phyloP scores from a whole-genome alignment of 2,888 invertebrate species.

The Caprella mutica region DNA sequence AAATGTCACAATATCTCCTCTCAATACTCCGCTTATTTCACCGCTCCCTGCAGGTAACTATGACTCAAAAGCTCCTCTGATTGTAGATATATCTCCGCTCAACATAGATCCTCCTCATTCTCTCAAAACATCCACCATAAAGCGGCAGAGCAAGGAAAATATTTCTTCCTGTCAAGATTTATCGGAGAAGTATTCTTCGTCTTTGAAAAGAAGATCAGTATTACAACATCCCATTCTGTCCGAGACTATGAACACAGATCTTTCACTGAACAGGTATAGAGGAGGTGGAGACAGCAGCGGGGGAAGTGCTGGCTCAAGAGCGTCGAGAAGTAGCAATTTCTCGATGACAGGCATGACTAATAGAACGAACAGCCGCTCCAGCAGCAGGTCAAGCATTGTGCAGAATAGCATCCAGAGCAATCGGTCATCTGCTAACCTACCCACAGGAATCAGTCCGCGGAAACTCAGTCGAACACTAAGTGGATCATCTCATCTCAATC shows the following conservation, averaged over 20 bases:
- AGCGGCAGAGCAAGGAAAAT: background rate
- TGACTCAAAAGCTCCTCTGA: background rate
- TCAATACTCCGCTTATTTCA: background rate
- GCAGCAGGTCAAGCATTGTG: constrained; percentile 3
- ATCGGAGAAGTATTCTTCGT: constrained; percentile 1
- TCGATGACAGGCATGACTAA: constrained; percentile 2
- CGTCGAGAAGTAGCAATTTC: background rate
- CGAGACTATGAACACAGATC: constrained; percentile 8
- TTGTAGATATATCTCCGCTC: constrained; percentile 7
- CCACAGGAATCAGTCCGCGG: background rate
- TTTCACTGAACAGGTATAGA: background rate
- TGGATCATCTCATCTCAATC: background rate
- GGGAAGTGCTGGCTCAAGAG: background rate
- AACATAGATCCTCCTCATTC: constrained; percentile 3
- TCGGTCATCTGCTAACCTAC: background rate
- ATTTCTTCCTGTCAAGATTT: background rate
- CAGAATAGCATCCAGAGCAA: constrained; percentile 2
- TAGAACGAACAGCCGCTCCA: constrained; percentile 2
- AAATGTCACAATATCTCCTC: constrained; percentile 1
- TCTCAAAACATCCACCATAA: constrained; percentile 1
- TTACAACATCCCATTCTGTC: too few relatives aligned
- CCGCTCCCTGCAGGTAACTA: background rate
- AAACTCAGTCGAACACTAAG: constrained; percentile 5
- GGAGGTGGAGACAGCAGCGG: background rate
- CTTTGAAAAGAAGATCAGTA: too few relatives aligned